A percentile compares a stretch with the other conserved stretches of the same genome.
These are phyloP conservation scores for Drosophila chauvacae DNA, from an alignment of 1,140 invertebrate genomes.

Conservation along the genomic window DNA sequence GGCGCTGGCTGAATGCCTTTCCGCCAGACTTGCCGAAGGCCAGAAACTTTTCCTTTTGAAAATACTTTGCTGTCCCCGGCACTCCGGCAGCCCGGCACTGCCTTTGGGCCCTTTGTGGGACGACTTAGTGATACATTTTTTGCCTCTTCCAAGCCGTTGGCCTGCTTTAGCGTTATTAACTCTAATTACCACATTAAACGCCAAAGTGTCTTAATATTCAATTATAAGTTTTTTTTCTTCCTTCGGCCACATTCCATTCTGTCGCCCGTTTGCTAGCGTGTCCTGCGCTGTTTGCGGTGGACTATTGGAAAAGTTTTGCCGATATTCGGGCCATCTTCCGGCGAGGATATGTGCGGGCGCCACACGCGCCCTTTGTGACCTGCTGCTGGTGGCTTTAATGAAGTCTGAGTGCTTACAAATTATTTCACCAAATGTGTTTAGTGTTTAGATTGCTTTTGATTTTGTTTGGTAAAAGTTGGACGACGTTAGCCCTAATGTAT, in stretches of 20 bases:
- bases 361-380: slow-evolving; percentile 16
- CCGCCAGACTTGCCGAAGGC: slow-evolving; percentile 55
- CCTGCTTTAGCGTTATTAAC: slow-evolving; percentile 73
- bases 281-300: slow-evolving; percentile 41
- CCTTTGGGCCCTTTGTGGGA: slow-evolving; percentile 42
- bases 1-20: slow-evolving; percentile 69
- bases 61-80: slow-evolving; percentile 24
- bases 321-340: slow-evolving; percentile 35
- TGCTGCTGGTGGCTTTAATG: slow-evolving; percentile 43
- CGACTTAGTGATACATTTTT: slow-evolving; percentile 47
- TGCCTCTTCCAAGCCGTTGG: slow-evolving; percentile 62
- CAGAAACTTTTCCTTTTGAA: slow-evolving; percentile 62
- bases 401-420: slow-evolving; percentile 79
- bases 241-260: slow-evolving; percentile 4
- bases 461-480: slow-evolving; percentile 54
- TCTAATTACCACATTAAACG: slow-evolving; percentile 82
- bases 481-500: slow-evolving; percentile 39
- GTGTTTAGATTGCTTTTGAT: slow-evolving; percentile 74
- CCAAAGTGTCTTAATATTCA: slow-evolving; percentile 82
- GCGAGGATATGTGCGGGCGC: slow-evolving; percentile 13
- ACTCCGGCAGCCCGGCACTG: background rate
- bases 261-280: slow-evolving; percentile 54
- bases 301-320: slow-evolving; percentile 69
- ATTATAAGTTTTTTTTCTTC: slow-evolving; percentile 66
- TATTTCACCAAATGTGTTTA: slow-evolving; percentile 71